These are phyloP conservation scores for Pachypsylla venusta DNA, from an alignment of 1,140 invertebrate genomes.

Conservation along the genomic window DNA sequence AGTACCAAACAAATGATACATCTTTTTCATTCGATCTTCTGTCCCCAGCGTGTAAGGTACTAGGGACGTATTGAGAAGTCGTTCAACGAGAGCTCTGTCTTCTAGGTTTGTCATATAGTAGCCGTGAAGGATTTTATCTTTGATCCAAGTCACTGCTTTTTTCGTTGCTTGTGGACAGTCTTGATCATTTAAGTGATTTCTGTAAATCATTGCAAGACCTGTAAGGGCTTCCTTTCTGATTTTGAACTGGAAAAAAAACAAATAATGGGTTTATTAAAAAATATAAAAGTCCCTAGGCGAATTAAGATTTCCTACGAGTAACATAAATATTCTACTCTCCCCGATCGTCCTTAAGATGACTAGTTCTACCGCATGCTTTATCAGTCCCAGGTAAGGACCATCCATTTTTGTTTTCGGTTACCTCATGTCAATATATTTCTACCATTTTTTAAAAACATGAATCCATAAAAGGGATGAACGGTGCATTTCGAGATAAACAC, in stretches of 20 bases:
- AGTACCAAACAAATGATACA: conserved; percentile 81
- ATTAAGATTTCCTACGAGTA: no score
- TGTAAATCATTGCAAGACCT: conserved; percentile 86
- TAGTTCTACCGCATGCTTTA: no score
- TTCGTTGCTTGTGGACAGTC: conserved; percentile 71
- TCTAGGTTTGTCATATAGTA: conserved; percentile 69
- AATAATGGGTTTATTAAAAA: no score
- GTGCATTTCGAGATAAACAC: no score
- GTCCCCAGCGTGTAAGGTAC: conserved; percentile 82
- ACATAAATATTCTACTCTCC: no score
- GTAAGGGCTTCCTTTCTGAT: conserved; percentile 89
- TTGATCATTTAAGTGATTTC: conserved; percentile 70
- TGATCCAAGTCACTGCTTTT: conserved; percentile 88
- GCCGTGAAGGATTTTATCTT: conserved; percentile 91
- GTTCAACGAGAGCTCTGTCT: conserved; percentile 73
- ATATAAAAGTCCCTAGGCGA: no score
- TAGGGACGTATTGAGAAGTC: conserved; percentile 86
- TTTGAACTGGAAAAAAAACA: conserved; percentile 51
- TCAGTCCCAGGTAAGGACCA: no score
- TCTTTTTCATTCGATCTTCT: conserved; percentile 81
- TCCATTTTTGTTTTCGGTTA: no score
- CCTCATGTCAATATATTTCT: no score
- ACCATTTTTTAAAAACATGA: no score
- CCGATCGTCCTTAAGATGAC: no score
- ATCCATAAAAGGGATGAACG: no score